Evolutionary conservation across 2,888 invertebrate genomes (phyloP), one percentile per base, ranked within the genome.

Genomic region (Chouioia cunea): DNA sequence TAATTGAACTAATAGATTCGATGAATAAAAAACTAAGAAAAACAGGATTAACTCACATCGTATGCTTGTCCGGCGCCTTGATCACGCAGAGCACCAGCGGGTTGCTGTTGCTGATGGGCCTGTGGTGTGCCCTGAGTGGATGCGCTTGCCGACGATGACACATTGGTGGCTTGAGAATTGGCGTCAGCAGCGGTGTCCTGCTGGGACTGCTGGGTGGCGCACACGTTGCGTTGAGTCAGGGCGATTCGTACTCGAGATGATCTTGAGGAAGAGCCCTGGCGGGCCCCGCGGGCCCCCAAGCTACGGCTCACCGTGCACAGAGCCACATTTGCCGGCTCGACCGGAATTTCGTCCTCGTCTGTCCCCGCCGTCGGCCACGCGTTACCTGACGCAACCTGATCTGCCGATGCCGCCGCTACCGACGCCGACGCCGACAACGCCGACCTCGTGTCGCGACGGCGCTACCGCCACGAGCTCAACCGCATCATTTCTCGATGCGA

Each of bases 301-400:
- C 81, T 81, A 77, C 78, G 81, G 78, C 81, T 83, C 83, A 83
- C 82, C 81, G 83, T 83, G 78, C 83, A 83, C 83, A 83, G 79
- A 83, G 83, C 83, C 83, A 83, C 83, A 83, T 83, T 83, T 83
- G 83, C 83, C 79, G 83, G 79, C 77, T 79, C 71, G 71, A 50
- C 67, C 73, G 74, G 76, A 27, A 64, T 54, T 20, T 57, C 48
- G 46, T 53, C 15, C 65, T 64, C 64, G 20, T 47, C 58, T 56
- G 27, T 16, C 22, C 46, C 65, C n/a, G 22, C 23, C 64, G 36
- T 59, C 54, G 63, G 22, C 59, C 12, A 16, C 65, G 36, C 36
- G 36, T 36, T 44, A 44, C 60, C n/a, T n/a, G 18, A 52, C 22
- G 23, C 69, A 6, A 16, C 58, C 16, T 47, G 14, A 18, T 14